Evolutionary conservation across 2,888 invertebrate genomes (phyloP).

Genomic region (Byasa hedistus): DNA sequence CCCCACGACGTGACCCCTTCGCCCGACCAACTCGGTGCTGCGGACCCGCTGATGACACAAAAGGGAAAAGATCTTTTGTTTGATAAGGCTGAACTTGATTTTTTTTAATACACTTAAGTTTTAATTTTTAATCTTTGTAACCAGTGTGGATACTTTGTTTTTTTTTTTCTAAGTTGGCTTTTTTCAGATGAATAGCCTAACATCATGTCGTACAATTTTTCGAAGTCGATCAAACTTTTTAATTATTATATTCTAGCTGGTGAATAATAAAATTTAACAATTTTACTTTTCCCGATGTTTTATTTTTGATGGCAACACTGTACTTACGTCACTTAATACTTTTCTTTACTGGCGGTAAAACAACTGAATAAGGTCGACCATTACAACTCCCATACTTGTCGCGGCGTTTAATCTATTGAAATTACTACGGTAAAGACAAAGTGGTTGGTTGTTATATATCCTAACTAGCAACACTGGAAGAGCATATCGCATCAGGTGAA

Average conservation of each 20-base stretch:
- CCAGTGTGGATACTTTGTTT: constrained; percentile 56
- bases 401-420: no score
- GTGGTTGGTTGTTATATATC: no score
- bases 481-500: no score
- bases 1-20: constrained; percentile 68
- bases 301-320: constrained; percentile 37
- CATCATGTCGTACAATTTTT: constrained; percentile 70
- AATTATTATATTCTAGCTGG: constrained; percentile 71
- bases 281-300: constrained; percentile 56
- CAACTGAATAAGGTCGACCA: no score
- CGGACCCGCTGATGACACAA: constrained; percentile 63
- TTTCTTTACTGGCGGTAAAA: no score
- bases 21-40: constrained; percentile 59
- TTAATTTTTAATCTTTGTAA: constrained; percentile 72
- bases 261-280: constrained; percentile 73
- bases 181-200: constrained; percentile 61
- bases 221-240: constrained; percentile 74
- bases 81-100: constrained; percentile 78
- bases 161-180: constrained; percentile 55
- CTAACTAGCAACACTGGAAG: no score
- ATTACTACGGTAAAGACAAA: no score
- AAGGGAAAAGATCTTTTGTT: constrained; percentile 75
- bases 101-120: constrained; percentile 69
- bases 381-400: no score
- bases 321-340: no score